phyloP scores from a whole-genome alignment of 2,113 vertebrate species.

The Machaerirhynchus nigripectus region DNA sequence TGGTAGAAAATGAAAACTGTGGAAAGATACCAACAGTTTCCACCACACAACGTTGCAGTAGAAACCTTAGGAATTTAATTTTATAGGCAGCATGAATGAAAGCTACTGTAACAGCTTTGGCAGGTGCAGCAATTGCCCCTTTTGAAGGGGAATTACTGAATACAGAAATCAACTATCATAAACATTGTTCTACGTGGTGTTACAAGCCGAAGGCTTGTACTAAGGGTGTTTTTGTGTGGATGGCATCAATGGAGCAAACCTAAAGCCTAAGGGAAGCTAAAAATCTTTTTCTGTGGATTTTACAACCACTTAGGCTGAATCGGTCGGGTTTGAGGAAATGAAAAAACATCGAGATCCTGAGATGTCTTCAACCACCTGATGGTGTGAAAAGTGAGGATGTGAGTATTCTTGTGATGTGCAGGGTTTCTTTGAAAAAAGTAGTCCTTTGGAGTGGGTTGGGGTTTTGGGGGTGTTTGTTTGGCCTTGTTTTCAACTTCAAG shows the following conservation, averaged over 20 bases:
- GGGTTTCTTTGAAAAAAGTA: not conserved
- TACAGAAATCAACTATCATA: not conserved
- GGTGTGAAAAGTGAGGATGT: not conserved
- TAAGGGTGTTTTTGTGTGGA: not conserved
- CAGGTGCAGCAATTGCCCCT: fast-evolving
- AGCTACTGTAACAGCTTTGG: not conserved
- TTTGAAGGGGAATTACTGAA: not conserved
- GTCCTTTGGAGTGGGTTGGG: not conserved
- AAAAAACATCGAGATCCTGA: not conserved
- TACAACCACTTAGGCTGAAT: not conserved
- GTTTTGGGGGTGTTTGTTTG: not conserved
- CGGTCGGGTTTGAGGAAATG: not conserved
- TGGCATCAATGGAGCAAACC: not conserved
- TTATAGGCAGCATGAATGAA: not conserved
- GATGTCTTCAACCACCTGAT: not conserved
- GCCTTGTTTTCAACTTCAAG: too few species aligned
- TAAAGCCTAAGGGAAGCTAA: not conserved
- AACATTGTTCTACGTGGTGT: not conserved
- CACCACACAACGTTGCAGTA: not conserved
- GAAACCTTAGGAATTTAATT: not conserved
- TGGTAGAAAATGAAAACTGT: not conserved
- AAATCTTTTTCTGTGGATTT: not conserved
- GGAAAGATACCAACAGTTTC: not conserved
- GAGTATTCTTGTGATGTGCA: not conserved
- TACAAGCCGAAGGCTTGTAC: not conserved